Base-by-base conservation (phyloP, 2,888 invertebrate genomes). In the Amblyjoppa proteus region DNA sequence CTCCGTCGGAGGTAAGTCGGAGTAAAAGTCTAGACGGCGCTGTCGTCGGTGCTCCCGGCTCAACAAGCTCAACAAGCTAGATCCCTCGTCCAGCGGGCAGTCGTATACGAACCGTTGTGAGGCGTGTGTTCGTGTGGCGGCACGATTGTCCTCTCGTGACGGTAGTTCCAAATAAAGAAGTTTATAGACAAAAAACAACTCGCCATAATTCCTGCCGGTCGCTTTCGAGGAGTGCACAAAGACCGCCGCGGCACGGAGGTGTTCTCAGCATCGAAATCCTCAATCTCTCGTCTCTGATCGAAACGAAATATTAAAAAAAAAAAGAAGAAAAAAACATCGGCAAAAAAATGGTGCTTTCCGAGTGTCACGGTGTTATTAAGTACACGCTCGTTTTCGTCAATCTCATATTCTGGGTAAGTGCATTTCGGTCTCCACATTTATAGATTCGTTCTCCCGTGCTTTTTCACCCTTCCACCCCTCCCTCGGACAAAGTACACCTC, bases 371-470 rank as follows among this genome's bases (percentile, higher is more conserved):
- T 80, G 94, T 96, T 90, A 95, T 97, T 94, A 97, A 97, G 94
- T 97, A 96, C 94, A 94, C 97, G 89, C 95, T 97, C 90, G 96
- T 97, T 88, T 94, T 97, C 87, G 95, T 97, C 90, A 97, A 97
- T 93, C 95, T 97, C 82, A 95, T 97, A 92, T 97, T 97, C 94
- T 95, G 96, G 96, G 97, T 97, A 95, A 96, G 96, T 94, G 84
- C 73, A 31, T 75, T 66, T 75, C 3, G 34, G 11, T 73, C 45
- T 74, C 13, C 11, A 38, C 38, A 61, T 58, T 41, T 20, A 70
- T 51, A 13, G 34, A 71, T 64, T 49, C 38, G n/a, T 41, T 3
- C 41, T n/a, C 45, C 7, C 16, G 38, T 53, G 20, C 41, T 25
- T 34, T 34, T 11, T 45, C 31, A 51, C 53, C 41, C 75, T 51